These are phyloP conservation scores for Cyrtorhinus lividipennis DNA, from an alignment of 1,140 invertebrate species.

Conservation along the genomic window DNA sequence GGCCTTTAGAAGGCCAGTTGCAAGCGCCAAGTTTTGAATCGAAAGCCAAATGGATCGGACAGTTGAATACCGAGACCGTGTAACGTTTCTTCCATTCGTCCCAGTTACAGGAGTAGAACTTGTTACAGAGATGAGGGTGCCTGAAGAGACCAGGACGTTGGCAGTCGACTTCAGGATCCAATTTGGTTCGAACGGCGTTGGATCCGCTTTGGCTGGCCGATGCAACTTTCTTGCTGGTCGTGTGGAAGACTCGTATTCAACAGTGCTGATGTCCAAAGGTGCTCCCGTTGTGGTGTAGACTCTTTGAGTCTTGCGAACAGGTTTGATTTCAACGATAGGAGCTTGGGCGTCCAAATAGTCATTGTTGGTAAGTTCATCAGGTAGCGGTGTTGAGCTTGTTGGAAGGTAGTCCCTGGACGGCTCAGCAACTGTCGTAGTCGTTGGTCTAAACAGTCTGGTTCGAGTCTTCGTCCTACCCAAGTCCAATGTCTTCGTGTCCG, in stretches of 20 bases:
- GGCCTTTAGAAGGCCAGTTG: constrained; percentile 68
- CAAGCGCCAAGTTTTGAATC: constrained; percentile 58
- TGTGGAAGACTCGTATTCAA: constrained; percentile 11
- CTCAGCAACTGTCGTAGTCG: background rate
- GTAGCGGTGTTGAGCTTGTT: constrained; percentile 14
- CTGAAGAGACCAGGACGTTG: constrained; percentile 64
- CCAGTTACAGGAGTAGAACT: constrained; percentile 74
- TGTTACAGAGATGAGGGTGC: constrained; percentile 66
- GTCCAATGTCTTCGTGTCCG: constrained; percentile 37
- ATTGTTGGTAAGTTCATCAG: constrained; percentile 5
- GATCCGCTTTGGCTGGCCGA: background rate
- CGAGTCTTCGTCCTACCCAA: constrained; percentile 28
- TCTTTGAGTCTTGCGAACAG: constrained; percentile 15
- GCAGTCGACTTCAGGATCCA: constrained; percentile 37
- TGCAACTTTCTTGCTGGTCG: background rate
- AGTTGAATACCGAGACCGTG: constrained; percentile 64
- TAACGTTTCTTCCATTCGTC: constrained; percentile 62
- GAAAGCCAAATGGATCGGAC: constrained; percentile 64
- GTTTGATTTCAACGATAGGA: constrained; percentile 23
- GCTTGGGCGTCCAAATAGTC: background rate
- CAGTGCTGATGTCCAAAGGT: constrained; percentile 9
- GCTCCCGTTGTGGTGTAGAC: constrained; percentile 15
- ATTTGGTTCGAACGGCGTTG: background rate
- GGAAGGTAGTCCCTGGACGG: constrained; percentile 3
- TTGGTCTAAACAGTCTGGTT: constrained; percentile 17